Base-by-base conservation (phyloP, 2,797 vertebrate genomes). In the Anabas testudineus region DNA sequence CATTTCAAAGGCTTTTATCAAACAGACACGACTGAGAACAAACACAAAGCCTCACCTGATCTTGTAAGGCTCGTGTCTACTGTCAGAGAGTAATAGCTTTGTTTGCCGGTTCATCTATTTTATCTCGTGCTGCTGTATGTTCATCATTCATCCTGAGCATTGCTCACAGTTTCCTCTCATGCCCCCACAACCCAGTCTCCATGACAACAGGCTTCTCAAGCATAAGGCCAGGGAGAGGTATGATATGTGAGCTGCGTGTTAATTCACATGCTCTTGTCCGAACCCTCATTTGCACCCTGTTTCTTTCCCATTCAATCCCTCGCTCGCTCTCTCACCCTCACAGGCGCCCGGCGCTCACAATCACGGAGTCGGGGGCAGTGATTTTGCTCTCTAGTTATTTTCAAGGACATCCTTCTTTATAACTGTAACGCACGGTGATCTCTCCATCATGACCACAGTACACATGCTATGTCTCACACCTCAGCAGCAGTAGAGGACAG, bases 201-300 rank as follows among this genome's bases (percentile, higher is more conserved):
- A 95, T 95, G 94, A 94, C 93, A 94, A 95, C 94, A 26, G 62
- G 82, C 65, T 87, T 84, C 87, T 89, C 68, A 87, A 87, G 88
- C 91, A 92, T 93, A 89, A 83, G 91, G 89, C 87, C 82, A 85
- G 83, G 75, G 78, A 92, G 92, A 91, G 87, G 89, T 92, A 89
- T 88, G 90, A 90, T 91, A 91, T 93, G 92, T 92, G 93, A 94
- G 88, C 87, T 80, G 91, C 80, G 77, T 94, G 84, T 90, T 94
- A 93, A 95, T 92, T 86, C 83, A 78, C 81, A 83, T 9, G 59
- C 80, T 80, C 69, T n/a, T 1, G 19, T 63, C 60, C 60, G 22
- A 82, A 73, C 80, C 72, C 63, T 62, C 74, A 28, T 56, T 76
- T 43, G 18, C 74, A 46, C 66, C 53, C 24, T 43, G 45, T 49